phyloP scores from a whole-genome alignment of 2,888 invertebrate species.

The Nomada goodeniana region DNA sequence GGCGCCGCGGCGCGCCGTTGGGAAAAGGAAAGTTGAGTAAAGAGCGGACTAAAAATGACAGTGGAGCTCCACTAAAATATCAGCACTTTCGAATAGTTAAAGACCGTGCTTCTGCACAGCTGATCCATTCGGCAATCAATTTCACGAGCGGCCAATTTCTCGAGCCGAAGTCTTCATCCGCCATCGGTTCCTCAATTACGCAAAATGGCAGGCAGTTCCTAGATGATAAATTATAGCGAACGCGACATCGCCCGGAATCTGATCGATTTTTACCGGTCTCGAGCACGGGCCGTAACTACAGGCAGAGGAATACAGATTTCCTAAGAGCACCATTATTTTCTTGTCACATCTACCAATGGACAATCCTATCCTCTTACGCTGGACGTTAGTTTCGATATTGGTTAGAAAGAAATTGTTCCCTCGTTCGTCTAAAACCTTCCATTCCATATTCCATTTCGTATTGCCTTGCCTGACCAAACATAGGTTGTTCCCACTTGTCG shows the following conservation, averaged over 20 bases:
- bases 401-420: too few relatives aligned
- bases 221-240: slow-evolving; percentile 71
- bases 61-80: slow-evolving; percentile 37
- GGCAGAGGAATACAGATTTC: slow-evolving; percentile 20
- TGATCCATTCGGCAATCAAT: slow-evolving; percentile 66
- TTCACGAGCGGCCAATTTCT: slow-evolving; percentile 72
- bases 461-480: too few relatives aligned
- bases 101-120: slow-evolving; percentile 45
- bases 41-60: slow-evolving; percentile 39
- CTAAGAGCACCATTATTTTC: slow-evolving; percentile 1
- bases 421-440: too few relatives aligned
- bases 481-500: too few relatives aligned
- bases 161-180: slow-evolving; percentile 65
- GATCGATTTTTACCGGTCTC: slow-evolving; percentile 66
- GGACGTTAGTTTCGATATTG: too few relatives aligned
- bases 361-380: too few relatives aligned
- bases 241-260: slow-evolving; percentile 52
- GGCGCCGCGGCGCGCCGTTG: slow-evolving; percentile 8
- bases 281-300: not conserved
- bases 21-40: slow-evolving; percentile 12
- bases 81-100: slow-evolving; percentile 51
- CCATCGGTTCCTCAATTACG: slow-evolving; percentile 68
- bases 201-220: slow-evolving; percentile 68
- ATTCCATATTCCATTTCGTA: too few relatives aligned
- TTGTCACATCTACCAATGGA: not conserved